phyloP scores from a whole-genome alignment of 2,888 invertebrate genomes.

The Heliconius sara region DNA sequence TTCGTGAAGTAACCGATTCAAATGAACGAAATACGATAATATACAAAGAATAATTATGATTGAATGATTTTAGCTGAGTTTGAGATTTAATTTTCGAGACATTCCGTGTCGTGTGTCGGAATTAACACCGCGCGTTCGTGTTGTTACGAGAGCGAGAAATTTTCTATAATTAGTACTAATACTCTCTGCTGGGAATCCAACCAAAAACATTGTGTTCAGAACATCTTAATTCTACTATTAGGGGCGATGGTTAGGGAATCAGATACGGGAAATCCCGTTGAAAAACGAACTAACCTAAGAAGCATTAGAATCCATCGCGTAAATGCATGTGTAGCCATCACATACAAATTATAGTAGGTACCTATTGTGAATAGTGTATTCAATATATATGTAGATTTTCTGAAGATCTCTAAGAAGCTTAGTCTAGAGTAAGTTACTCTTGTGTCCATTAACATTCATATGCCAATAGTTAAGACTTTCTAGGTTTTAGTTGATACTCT shows the following conservation, averaged over 20 bases:
- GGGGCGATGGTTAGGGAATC: not conserved
- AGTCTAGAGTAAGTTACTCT: conserved; percentile 10
- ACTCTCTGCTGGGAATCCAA: not conserved
- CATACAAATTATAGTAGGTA: not conserved
- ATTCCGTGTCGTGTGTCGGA: too few relatives aligned
- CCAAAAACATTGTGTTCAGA: not conserved
- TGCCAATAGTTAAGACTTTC: not conserved
- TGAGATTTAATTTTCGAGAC: too few relatives aligned
- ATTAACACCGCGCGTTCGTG: too few relatives aligned
- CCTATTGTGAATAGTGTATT: not conserved
- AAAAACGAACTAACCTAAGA: not conserved
- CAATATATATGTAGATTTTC: conserved; percentile 10
- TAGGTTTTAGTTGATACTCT: not conserved
- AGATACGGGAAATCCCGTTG: not conserved
- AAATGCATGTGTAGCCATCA: not conserved
- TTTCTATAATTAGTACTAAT: too few relatives aligned
- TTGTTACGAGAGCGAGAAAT: too few relatives aligned
- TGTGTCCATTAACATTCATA: conserved; percentile 8
- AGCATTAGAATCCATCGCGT: not conserved
- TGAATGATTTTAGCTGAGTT: too few relatives aligned
- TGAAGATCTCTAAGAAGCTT: conserved; percentile 13
- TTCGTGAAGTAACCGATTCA: not conserved
- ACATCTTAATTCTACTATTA: not conserved
- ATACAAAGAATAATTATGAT: not conserved
- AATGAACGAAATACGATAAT: not conserved